Conservation (phyloP, 2,113 vertebrate species). For the Rutilus rutilus region DNA sequence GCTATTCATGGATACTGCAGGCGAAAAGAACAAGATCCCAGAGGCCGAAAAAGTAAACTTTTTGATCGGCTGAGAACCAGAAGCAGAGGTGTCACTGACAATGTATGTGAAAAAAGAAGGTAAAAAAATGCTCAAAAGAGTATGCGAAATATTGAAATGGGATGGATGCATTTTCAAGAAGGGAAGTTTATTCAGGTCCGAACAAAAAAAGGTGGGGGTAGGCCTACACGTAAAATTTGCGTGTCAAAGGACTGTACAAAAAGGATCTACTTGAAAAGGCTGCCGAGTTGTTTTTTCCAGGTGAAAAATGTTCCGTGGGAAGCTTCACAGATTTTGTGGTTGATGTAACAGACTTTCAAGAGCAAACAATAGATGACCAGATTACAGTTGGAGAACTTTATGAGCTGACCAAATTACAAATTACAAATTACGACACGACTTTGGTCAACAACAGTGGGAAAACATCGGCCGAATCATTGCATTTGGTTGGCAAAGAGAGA, state of each 20-base stretch:
- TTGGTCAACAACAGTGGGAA: conserved; percentile 35
- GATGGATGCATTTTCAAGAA: conserved; percentile 25
- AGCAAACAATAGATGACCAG: conserved; percentile 17
- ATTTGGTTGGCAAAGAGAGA: conserved; percentile 43
- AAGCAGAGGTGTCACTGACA: too few relatives aligned
- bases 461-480: conserved; percentile 19
- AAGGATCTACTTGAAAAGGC: conserved; percentile 24
- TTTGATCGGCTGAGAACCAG: background rate
- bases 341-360: conserved; percentile 35
- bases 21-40: background rate
- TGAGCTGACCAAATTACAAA: conserved; percentile 26
- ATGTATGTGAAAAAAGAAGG: too few relatives aligned
- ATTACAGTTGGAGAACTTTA: conserved; percentile 46
- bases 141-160: background rate
- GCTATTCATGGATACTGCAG: conserved; percentile 21
- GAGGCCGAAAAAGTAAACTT: conserved; percentile 1
- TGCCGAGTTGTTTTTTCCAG: conserved; percentile 21
- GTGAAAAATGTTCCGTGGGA: conserved; percentile 6
- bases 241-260: conserved; percentile 37
- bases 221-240: conserved; percentile 10
- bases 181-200: conserved; percentile 17
- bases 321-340: conserved; percentile 34
- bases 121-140: too few relatives aligned
- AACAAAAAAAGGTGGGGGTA: conserved; percentile 27
- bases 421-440: conserved; percentile 45